phyloP scores from a whole-genome alignment of 2,888 invertebrate species.

The Plebejus melissa region DNA sequence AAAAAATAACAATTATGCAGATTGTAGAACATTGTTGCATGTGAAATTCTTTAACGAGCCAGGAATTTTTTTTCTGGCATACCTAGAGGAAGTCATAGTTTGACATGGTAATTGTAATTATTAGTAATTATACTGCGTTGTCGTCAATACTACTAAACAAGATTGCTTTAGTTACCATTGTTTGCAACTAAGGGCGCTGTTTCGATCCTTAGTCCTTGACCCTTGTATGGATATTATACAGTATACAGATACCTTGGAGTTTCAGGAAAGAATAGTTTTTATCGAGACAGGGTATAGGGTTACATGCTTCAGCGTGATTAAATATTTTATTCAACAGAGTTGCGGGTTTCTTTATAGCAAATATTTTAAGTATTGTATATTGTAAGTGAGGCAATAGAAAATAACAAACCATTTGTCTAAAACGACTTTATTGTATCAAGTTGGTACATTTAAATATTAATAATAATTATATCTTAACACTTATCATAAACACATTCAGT shows the following conservation, averaged over 20 bases:
- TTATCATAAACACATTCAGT: conserved; percentile 47
- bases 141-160: not conserved
- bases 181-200: no score
- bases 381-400: conserved; percentile 7
- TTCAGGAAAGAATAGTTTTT: no score
- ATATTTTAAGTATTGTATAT: no score
- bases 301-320: no score
- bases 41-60: not conserved
- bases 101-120: not conserved
- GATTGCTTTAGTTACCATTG: not conserved
- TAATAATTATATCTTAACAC: conserved; percentile 48
- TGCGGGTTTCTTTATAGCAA: no score
- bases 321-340: no score
- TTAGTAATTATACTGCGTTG: not conserved
- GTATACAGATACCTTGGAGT: no score
- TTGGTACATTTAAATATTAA: conserved; percentile 49
- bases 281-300: no score
- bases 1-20: not conserved
- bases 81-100: not conserved
- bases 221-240: no score
- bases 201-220: no score
- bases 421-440: conserved; percentile 64
- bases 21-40: not conserved
- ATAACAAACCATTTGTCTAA: conserved; percentile 40
- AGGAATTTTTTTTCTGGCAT: not conserved